Conservation (phyloP, 2,888 invertebrate species). For the Idaea straminata region DNA sequence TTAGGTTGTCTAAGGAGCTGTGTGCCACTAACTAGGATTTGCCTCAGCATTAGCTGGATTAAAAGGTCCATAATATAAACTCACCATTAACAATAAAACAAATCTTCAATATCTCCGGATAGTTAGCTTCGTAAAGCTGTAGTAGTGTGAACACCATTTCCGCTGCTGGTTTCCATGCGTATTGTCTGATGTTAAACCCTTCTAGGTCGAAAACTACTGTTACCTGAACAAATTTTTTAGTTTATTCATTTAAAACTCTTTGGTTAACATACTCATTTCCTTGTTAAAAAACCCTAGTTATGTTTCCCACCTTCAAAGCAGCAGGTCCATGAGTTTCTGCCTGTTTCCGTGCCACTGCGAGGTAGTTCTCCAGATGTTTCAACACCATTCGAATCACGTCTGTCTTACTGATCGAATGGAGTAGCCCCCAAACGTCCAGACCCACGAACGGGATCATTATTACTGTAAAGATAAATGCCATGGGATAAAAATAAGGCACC, state of each 20-base stretch:
- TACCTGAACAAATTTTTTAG: no score
- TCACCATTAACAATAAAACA: constrained; percentile 93
- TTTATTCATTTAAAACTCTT: no score
- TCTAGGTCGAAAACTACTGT: constrained; percentile 89
- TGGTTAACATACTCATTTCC: no score
- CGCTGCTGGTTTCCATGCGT: constrained; percentile 92
- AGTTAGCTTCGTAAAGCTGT: constrained; percentile 94
- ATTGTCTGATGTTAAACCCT: constrained; percentile 87
- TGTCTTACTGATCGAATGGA: constrained; percentile 85
- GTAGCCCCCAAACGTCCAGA: constrained; percentile 89
- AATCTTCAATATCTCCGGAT: constrained; percentile 93
- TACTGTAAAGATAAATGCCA: constrained; percentile 63
- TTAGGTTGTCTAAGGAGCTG: no score
- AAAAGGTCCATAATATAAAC: neutral
- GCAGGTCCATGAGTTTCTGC: constrained; percentile 81
- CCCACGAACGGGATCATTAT: constrained; percentile 90
- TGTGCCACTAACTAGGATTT: no score
- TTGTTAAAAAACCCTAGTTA: no score
- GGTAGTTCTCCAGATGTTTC: constrained; percentile 82
- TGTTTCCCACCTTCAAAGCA: constrained; percentile 70
- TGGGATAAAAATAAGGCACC: neutral
- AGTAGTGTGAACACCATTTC: constrained; percentile 90
- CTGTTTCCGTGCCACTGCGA: constrained; percentile 82
- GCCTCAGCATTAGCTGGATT: no score
- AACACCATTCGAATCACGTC: constrained; percentile 88